Percentiles rank a stretch among this genome's conserved stretches.
phyloP scores from a whole-genome alignment of 2,797 vertebrate genomes.

The Dromococcyx pavoninus region DNA sequence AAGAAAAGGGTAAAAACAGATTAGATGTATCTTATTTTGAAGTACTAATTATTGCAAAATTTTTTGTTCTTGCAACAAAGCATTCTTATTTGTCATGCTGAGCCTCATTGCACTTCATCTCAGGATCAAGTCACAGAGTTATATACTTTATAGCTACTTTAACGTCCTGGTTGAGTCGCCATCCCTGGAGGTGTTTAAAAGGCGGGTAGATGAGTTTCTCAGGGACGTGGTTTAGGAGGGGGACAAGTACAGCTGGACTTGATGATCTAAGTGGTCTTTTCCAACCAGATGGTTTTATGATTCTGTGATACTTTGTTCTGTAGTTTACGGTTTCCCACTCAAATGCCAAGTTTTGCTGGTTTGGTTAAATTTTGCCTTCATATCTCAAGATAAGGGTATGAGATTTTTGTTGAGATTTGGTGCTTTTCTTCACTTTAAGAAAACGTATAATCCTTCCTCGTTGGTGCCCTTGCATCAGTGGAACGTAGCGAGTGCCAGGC shows the following conservation, averaged over 20 bases:
- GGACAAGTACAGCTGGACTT: too few species aligned
- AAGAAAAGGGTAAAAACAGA: background rate
- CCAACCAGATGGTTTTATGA: too few species aligned
- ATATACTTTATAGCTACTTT: too few species aligned
- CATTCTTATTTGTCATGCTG: background rate
- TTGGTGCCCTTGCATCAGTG: background rate
- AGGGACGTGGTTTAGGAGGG: too few species aligned
- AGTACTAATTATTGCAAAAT: background rate
- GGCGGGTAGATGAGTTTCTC: too few species aligned
- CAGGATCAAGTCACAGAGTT: background rate
- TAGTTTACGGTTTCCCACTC: background rate
- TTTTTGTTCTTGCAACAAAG: background rate
- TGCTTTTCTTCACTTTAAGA: background rate
- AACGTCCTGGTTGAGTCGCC: too few species aligned
- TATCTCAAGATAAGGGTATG: background rate
- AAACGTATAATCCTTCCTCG: background rate
- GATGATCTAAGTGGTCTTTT: too few species aligned
- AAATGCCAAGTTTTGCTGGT: background rate
- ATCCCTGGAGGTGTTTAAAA: too few species aligned
- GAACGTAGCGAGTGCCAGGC: fast-evolving
- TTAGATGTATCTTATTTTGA: background rate
- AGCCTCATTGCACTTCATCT: background rate
- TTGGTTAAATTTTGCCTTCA: background rate
- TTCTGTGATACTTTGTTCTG: too few species aligned
- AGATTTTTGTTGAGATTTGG: background rate